Percentiles rank a stretch among this genome's conserved stretches.
phyloP scores from a whole-genome alignment of 2,888 invertebrate genomes.

The Seira ritae region DNA sequence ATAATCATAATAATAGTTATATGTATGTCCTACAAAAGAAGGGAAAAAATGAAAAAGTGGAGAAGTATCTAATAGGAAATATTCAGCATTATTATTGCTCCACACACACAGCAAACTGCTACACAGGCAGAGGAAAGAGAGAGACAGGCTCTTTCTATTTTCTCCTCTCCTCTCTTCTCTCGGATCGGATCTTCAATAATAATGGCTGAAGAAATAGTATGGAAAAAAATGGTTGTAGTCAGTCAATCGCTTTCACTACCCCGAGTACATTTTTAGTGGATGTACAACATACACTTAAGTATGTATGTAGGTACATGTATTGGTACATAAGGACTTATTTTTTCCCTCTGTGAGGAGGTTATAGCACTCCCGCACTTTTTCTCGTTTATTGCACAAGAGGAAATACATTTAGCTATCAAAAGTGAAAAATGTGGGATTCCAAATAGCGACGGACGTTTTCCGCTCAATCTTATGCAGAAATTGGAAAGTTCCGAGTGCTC shows the following conservation, averaged over 20 bases:
- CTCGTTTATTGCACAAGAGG: slow-evolving; percentile 62
- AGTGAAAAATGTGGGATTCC: slow-evolving; percentile 72
- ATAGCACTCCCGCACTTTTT: slow-evolving; percentile 23
- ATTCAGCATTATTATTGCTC: slow-evolving; percentile 24
- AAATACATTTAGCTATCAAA: slow-evolving; percentile 73
- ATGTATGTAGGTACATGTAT: neutral
- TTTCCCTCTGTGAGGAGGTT: no score
- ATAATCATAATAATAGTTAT: slow-evolving; percentile 13
- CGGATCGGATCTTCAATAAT: neutral
- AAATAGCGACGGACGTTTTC: slow-evolving; percentile 72
- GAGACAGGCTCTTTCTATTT: slow-evolving; percentile 34
- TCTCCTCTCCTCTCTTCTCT: slow-evolving; percentile 10
- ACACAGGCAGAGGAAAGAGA: neutral
- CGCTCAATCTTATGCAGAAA: slow-evolving; percentile 73
- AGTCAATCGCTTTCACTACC: slow-evolving; percentile 27
- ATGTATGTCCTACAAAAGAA: slow-evolving; percentile 40
- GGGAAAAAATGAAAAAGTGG: slow-evolving; percentile 34
- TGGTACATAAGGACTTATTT: neutral
- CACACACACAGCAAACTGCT: neutral
- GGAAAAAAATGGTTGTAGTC: slow-evolving; percentile 20
- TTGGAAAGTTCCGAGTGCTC: slow-evolving; percentile 73
- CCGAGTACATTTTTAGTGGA: neutral
- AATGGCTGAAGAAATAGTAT: slow-evolving; percentile 20
- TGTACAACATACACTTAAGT: neutral
- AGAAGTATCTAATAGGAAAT: slow-evolving; percentile 39